Percentiles rank a stretch among this genome's conserved stretches.
Evolutionary conservation across 1,140 invertebrate species (phyloP).

Genomic region (Meteorus sp.): DNA sequence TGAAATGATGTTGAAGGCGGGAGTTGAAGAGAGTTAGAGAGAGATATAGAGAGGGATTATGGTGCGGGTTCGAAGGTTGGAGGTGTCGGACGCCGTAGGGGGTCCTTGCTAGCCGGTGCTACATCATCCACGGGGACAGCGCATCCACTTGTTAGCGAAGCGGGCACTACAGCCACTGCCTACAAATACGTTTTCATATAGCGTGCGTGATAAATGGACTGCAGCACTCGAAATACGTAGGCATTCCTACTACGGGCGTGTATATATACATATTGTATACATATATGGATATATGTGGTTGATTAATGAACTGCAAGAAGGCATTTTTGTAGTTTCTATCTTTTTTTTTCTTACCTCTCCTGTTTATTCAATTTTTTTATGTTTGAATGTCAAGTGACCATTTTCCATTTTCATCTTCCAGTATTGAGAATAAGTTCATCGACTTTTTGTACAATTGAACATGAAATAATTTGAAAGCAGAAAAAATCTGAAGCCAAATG

Average conservation of each 20-base stretch:
- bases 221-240: conserved; percentile 54
- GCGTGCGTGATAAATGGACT: conserved; percentile 53
- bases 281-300: too few species aligned
- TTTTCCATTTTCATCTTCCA: too few species aligned
- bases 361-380: too few species aligned
- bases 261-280: too few species aligned
- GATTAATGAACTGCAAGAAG: conserved; percentile 54
- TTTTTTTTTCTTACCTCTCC: neutral
- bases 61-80: conserved; percentile 50
- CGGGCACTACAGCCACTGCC: conserved; percentile 50
- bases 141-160: conserved; percentile 57
- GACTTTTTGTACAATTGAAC: too few species aligned
- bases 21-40: conserved; percentile 8
- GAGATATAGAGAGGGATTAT: conserved; percentile 30
- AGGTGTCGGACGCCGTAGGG: conserved; percentile 56
- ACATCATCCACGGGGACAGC: conserved; percentile 57
- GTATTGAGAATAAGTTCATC: too few species aligned
- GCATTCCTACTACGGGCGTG: conserved; percentile 54
- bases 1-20: conserved; percentile 3
- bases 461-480: too few species aligned
- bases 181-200: conserved; percentile 54
- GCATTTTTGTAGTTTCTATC: conserved; percentile 41
- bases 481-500: too few species aligned
- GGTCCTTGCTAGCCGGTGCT: conserved; percentile 52
- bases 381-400: too few species aligned